phyloP scores from a whole-genome alignment of 2,888 invertebrate species.

The Lasioglossum oenotherae region DNA sequence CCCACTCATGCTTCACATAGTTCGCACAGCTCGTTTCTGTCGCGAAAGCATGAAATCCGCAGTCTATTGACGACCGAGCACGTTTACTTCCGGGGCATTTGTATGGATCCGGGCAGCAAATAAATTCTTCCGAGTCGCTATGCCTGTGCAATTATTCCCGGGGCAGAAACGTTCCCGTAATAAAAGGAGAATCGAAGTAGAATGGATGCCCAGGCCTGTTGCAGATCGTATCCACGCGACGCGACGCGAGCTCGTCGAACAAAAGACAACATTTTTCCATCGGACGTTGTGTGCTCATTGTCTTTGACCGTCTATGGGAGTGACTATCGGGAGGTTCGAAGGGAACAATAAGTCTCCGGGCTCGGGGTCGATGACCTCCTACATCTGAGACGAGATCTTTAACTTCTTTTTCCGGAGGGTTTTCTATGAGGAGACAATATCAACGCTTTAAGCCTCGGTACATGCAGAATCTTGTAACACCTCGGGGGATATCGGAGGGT shows the following conservation, averaged over 20 bases:
- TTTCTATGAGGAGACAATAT: not conserved
- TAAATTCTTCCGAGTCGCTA: not conserved
- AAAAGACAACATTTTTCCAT: slow-evolving; percentile 21
- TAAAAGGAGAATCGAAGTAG: not conserved
- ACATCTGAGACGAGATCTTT: not conserved
- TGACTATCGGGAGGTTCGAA: slow-evolving; percentile 8
- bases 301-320: slow-evolving; percentile 2
- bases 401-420: not conserved
- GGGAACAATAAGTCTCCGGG: slow-evolving; percentile 18
- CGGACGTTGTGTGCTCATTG: slow-evolving; percentile 11
- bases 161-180: not conserved
- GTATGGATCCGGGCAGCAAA: not conserved
- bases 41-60: not conserved
- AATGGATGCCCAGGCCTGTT: not conserved
- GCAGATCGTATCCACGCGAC: not conserved
- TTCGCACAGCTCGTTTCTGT: not conserved
- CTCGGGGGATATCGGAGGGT: not conserved
- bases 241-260: not conserved
- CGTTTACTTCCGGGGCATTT: not conserved
- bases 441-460: not conserved
- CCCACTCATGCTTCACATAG: too few species aligned
- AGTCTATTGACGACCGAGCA: not conserved
- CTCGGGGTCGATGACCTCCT: not conserved
- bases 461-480: not conserved
- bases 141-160: not conserved